Evolutionary conservation across 2,113 vertebrate species (phyloP).

Genomic region (Pelodiscus sinensis): DNA sequence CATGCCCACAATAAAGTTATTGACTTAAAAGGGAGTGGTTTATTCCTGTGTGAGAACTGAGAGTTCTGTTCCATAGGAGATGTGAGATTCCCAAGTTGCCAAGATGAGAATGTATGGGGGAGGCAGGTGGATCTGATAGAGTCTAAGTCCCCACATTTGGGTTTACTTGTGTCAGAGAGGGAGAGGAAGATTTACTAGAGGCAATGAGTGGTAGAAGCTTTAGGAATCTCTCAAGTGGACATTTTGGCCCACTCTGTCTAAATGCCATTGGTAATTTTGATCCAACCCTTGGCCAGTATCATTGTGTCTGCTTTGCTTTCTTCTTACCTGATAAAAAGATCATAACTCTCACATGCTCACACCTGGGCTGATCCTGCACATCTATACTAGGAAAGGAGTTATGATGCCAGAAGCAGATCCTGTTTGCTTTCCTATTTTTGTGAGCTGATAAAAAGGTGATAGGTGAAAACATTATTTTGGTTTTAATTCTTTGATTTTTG

Average conservation of each 20-base stretch:
- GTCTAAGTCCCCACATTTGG: background rate
- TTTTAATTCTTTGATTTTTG: background rate
- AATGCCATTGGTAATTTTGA: background rate
- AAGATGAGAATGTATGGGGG: background rate
- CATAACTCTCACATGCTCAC: background rate
- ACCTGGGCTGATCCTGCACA: background rate
- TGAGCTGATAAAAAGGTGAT: background rate
- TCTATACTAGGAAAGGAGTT: background rate
- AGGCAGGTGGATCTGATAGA: background rate
- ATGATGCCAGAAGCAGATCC: background rate
- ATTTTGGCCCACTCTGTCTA: background rate
- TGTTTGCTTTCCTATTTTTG: background rate
- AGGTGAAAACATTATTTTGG: background rate
- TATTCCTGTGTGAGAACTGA: background rate
- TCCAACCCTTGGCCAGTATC: background rate
- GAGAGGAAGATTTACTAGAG: background rate
- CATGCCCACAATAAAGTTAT: background rate
- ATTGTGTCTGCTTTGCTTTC: background rate
- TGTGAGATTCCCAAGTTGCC: fast-evolving
- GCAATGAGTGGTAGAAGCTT: background rate
- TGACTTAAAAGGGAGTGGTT: background rate
- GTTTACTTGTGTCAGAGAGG: background rate
- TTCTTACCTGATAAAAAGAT: background rate
- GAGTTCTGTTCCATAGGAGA: background rate
- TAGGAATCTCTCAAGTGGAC: background rate